Percentiles rank a stretch among this genome's conserved stretches.
Conservation (phyloP, 92 coral and sea anemone species). For the Porites lobata region DNA sequence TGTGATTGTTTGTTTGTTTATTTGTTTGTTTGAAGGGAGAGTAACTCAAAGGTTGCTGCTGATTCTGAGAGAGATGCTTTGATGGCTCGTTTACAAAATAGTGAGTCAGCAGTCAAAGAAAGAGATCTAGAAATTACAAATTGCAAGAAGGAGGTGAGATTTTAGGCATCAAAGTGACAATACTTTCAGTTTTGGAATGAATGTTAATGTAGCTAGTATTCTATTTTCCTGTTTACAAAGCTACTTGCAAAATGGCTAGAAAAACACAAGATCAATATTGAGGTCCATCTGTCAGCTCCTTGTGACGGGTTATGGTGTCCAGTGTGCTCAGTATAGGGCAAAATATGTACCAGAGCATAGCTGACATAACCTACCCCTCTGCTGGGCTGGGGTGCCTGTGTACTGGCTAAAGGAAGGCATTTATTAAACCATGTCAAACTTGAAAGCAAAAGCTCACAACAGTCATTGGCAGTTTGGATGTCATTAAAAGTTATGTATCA, state of each 20-base stretch:
- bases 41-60: constrained; percentile 51
- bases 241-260: background rate
- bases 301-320: too few species aligned
- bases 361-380: too few species aligned
- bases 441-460: background rate
- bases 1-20: background rate
- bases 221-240: background rate
- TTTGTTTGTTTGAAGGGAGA: constrained; percentile 40
- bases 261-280: background rate
- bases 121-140: constrained; percentile 71
- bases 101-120: constrained; percentile 48
- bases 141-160: constrained; percentile 80
- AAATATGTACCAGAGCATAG: too few species aligned
- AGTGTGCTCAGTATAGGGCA: too few species aligned
- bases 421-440: background rate
- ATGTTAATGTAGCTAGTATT: background rate
- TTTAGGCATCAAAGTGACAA: too few species aligned
- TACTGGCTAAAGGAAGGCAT: background rate
- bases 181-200: background rate
- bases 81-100: constrained; percentile 58
- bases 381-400: background rate
- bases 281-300: background rate
- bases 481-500: too few species aligned
- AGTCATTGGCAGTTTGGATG: too few species aligned
- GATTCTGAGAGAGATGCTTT: constrained; percentile 52